Evolutionary conservation across 2,113 vertebrate species (phyloP), one percentile per base, ranked within the genome.

Genomic region (Lampris incognitus): DNA sequence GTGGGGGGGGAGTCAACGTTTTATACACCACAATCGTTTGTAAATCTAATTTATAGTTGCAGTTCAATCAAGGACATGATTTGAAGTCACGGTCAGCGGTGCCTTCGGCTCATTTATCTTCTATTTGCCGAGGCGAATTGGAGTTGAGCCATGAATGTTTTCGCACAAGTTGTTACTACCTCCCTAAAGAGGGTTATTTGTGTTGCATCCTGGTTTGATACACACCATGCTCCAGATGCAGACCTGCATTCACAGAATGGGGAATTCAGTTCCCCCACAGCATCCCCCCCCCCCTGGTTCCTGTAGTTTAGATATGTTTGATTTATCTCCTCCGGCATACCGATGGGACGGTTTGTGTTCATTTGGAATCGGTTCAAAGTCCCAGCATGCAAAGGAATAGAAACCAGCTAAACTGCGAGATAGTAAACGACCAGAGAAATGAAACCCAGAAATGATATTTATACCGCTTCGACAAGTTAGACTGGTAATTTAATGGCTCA

Each of bases 311-410:
- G 71, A 81, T 72, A 73, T 76, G 57, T 81, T 61, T 69, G 76
- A 85, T 85, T 62, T 76, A 87, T 83, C 61, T 69, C 42, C 13
- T n/a, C 64, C 81, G 40, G 2, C 60, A 13, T 44, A 84, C 80
- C 87, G 81, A 75, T 65, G 66, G 78, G 54, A 72, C 60, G 66
- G 38, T 71, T 59, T 72, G 66, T 13, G 40, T 49, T 13, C 72
- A 62, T 8, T 74, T 91, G 85, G 87, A 61, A 69, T 50, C 46
- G 37, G 63, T 81, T 82, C 87, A 89, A n/a, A 3, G 55, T 79
- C 76, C 75, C 75, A 70, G 81, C 81, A 77, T 66, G 9, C 58
- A 0, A 62, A 82, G 79, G 69, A 78, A 76, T 68, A 82, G 82
- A 75, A 76, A 76, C 85, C 74, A 77, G 56, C 84, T 82, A 71